Base-by-base conservation (phyloP, 2,113 vertebrate genomes). In the Haemorhous mexicanus region DNA sequence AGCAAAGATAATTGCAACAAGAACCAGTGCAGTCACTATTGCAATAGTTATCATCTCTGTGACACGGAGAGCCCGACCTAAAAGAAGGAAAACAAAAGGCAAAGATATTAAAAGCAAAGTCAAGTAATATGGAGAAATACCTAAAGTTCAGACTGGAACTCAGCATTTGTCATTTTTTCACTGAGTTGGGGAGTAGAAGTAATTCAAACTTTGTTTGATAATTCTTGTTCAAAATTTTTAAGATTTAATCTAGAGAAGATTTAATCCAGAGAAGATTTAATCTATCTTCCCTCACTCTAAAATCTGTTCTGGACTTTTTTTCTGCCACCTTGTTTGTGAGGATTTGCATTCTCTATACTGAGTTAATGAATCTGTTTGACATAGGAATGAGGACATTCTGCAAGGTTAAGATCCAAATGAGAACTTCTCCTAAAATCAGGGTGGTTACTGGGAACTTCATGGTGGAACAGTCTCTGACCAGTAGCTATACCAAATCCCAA, bases 41-140 rank as follows among this genome's bases (percentile, higher is more conserved):
- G 97, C 97, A 8, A 99, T 98, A 43, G 99, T 99, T 95, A 99
- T 98, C 82, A 99, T 98, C 96, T 99, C 99, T 19, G 98, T 98
- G 92, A 98, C 72, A 35, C 96, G 98, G 69, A 99, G 98, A 53
- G 98, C 70, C 35, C 92, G 98, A 93, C 95, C 99, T 99, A 55
- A 55, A 85, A 70, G 87, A 47, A 84, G 46, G 43, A 58, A 89
- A 91, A 47, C 14, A 90, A 52, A 81, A 50, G 21, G 44, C 7
- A 24, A 90, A 47, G 24, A 53, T 68, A 44, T 26, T 82, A 30
- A 78, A 61, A 62, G 24, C 44, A 81, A 84, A 32, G 4, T n/a
- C 21, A 83, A 68, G 1, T 59, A 12, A 16, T 69, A 35, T 30
- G 32, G 24, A 37, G n/a, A 81, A 59, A 63, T 33, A 35, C 33